A percentile compares a stretch with the other conserved stretches of the same genome.
These are phyloP conservation scores for Percopsis omiscomaycus DNA, from an alignment of 2,797 vertebrate genomes.

Conservation along the genomic window DNA sequence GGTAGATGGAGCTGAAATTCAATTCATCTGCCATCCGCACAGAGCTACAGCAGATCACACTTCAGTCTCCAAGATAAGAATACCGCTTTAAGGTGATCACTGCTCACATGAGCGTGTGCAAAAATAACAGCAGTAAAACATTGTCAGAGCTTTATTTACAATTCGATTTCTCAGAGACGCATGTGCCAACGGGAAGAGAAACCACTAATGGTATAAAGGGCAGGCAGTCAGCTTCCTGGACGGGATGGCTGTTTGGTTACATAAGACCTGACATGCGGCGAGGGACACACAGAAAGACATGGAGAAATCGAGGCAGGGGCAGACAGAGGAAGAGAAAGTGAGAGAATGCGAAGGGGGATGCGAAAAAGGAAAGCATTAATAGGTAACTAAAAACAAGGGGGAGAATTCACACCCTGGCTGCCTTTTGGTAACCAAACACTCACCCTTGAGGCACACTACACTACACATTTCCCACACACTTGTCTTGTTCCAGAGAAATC, in stretches of 20 bases:
- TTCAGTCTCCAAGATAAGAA: constrained; percentile 17
- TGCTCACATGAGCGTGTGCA: too few relatives aligned
- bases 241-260: constrained; percentile 44
- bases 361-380: background rate
- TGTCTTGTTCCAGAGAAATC: too few relatives aligned
- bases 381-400: constrained; percentile 14
- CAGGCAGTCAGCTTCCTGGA: constrained; percentile 40
- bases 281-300: background rate
- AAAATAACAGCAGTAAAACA: too few relatives aligned
- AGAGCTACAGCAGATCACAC: constrained; percentile 22
- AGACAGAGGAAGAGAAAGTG: constrained; percentile 7
- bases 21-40: constrained; percentile 17
- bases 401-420: constrained; percentile 23
- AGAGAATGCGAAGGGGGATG: background rate
- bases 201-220: constrained; percentile 41
- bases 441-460: background rate
- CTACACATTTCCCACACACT: background rate
- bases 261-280: constrained; percentile 52
- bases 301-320: background rate
- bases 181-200: constrained; percentile 37
- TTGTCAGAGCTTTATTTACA: background rate
- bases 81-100: too few relatives aligned
- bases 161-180: constrained; percentile 41
- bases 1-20: constrained; percentile 2
- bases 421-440: constrained; percentile 28